Conservation (phyloP, 2,888 invertebrate species). For the Agrotis segetum region DNA sequence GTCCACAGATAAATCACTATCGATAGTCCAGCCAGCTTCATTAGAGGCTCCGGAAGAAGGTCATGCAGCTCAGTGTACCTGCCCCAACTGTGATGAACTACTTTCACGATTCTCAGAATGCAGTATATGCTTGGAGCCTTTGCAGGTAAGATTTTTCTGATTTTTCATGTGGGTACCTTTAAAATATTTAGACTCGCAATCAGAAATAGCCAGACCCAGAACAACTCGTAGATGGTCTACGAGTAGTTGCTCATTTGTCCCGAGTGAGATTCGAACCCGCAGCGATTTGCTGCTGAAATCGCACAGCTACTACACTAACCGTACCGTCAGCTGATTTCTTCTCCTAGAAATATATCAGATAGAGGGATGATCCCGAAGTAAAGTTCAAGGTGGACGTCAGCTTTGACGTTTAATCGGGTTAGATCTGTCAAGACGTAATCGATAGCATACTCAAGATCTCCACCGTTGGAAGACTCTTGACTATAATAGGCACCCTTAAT, state of each 20-base stretch:
- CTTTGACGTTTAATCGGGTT: background rate
- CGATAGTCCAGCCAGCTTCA: constrained; percentile 79
- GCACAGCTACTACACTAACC: too few species aligned
- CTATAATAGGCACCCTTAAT: background rate
- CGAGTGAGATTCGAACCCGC: too few species aligned
- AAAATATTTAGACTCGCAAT: too few species aligned
- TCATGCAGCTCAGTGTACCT: constrained; percentile 84
- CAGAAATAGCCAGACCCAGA: too few species aligned
- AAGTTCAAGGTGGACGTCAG: constrained; percentile 9
- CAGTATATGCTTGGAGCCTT: constrained; percentile 88
- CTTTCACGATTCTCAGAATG: constrained; percentile 87
- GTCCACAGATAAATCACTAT: constrained; percentile 84
- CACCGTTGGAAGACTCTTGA: background rate
- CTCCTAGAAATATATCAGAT: background rate
- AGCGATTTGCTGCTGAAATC: too few species aligned
- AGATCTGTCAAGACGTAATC: background rate
- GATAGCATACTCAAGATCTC: background rate
- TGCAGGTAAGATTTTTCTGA: constrained; percentile 81
- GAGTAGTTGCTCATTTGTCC: too few species aligned
- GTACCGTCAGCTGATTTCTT: background rate
- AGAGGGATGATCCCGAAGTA: background rate
- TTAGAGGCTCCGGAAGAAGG: constrained; percentile 78
- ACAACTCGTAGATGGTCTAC: too few species aligned
- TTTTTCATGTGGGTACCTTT: too few species aligned
- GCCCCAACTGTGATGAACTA: constrained; percentile 87